Evolutionary conservation across 2,888 invertebrate genomes (phyloP), one percentile per base, ranked within the genome.

Genomic region (Fragum whitleyi): DNA sequence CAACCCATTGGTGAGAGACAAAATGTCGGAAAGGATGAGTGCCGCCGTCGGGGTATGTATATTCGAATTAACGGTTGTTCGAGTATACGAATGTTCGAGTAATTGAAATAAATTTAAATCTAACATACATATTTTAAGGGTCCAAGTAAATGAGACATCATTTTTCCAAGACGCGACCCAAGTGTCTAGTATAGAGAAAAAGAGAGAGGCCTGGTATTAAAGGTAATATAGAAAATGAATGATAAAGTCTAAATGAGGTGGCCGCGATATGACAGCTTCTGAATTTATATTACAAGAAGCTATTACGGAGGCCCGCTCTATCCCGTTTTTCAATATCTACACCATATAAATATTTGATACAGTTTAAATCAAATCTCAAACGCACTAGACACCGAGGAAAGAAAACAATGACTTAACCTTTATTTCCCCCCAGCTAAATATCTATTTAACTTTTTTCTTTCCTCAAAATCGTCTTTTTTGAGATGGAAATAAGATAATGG

Each of bases 331-430:
- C 65, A 65, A 65, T 65, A 65, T 65, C 65, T 65, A 39, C 19
- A 32, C 65, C 42, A 42, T 65, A 65, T 65, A 65, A 65, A 65
- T 65, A 65, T 65, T 65, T 65, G 65, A 65, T 65, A 65, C 65
- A 65, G 65, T 65, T 65, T 65, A 65, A 65, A 65, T 65, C 65
- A 65, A 65, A 65, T 65, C 65, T 65, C 65, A 65, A 65, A 65
- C 65, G 23, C n/a, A 21, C 65, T 36, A 65, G 65, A 65, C 65
- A 65, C 26, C 21, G 42, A 42, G 36, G 42, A 42, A 36, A n/a
- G 65, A 32, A 42, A 42, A 42, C 32, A 65, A 65, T 65, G 65
- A 65, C 65, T 65, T 65, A 65, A 47, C 47, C 47, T 47, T 47
- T 47, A 47, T 47, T 39, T 47, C 47, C 47, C n/a, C n/a, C 47